phyloP scores from a whole-genome alignment of 2,888 invertebrate genomes.

The Hydraecia micacea region DNA sequence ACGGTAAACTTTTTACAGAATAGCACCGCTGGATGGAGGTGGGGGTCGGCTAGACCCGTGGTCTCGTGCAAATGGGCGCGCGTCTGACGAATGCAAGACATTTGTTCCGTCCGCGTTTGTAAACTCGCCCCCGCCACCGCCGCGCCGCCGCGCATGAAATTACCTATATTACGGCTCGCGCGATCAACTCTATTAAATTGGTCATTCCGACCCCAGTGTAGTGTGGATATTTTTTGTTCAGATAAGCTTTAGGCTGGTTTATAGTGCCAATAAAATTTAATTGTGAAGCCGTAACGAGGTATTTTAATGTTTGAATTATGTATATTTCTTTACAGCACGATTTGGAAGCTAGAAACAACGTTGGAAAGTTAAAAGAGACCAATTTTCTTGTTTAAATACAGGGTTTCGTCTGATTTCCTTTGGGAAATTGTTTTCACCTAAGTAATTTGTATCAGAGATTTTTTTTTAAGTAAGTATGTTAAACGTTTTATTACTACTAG shows the following conservation, averaged over 20 bases:
- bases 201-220: constrained; percentile 66
- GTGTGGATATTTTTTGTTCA: constrained; percentile 67
- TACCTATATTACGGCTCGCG: constrained; percentile 61
- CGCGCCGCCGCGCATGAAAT: constrained; percentile 50
- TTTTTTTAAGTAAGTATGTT: no score
- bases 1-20: no score
- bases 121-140: constrained; percentile 65
- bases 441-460: no score
- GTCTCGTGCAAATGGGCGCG: constrained; percentile 77
- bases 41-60: constrained; percentile 68
- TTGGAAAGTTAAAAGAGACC: background rate
- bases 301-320: constrained; percentile 61
- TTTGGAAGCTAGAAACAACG: constrained; percentile 28
- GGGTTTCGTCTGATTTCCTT: constrained; percentile 22
- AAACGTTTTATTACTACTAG: background rate
- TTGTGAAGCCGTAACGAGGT: constrained; percentile 60
- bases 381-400: constrained; percentile 8
- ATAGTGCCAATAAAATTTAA: constrained; percentile 63
- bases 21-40: constrained; percentile 67
- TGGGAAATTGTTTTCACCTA: constrained; percentile 26
- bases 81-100: constrained; percentile 78
- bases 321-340: constrained; percentile 38
- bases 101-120: constrained; percentile 78
- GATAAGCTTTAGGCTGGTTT: constrained; percentile 64
- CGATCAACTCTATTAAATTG: constrained; percentile 73